Conservation (phyloP, 2,888 invertebrate genomes). For the Sericinus montela region DNA sequence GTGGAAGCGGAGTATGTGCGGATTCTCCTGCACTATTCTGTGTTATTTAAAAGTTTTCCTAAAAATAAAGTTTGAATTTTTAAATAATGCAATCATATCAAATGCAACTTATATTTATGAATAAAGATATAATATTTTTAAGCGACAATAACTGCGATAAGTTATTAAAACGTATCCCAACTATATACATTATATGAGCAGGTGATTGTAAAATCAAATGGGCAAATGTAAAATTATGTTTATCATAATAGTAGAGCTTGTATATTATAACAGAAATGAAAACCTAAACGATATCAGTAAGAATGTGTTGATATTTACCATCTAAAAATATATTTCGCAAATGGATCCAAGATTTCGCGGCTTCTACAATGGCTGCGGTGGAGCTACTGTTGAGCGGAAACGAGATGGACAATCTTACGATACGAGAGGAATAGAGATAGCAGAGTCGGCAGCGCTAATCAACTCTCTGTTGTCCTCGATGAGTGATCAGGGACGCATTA, state of each 20-base stretch:
- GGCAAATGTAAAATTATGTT: conserved; percentile 13
- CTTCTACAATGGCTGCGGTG: conserved; percentile 30
- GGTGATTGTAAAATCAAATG: background rate
- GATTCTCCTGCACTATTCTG: conserved; percentile 5
- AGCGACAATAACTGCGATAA: no score
- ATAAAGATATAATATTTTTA: no score
- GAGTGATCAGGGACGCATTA: conserved; percentile 38
- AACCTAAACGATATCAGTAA: conserved; percentile 12
- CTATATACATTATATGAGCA: no score
- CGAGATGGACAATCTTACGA: conserved; percentile 14
- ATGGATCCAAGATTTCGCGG: conserved; percentile 25
- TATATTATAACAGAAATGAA: conserved; percentile 8
- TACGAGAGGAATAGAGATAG: conserved; percentile 24
- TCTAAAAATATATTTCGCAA: conserved; percentile 24
- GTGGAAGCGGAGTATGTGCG: background rate
- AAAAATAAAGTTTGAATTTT: background rate
- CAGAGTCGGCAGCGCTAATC: conserved; percentile 52
- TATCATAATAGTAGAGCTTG: conserved; percentile 2
- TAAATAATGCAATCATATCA: no score
- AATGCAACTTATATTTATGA: no score
- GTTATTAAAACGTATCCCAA: no score
- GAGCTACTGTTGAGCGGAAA: conserved; percentile 25
- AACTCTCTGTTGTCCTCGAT: conserved; percentile 56
- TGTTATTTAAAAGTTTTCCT: background rate
- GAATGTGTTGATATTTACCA: conserved; percentile 12